These are phyloP conservation scores for Brachionus koreanus DNA, from an alignment of 1,140 invertebrate genomes.

Conservation along the genomic window DNA sequence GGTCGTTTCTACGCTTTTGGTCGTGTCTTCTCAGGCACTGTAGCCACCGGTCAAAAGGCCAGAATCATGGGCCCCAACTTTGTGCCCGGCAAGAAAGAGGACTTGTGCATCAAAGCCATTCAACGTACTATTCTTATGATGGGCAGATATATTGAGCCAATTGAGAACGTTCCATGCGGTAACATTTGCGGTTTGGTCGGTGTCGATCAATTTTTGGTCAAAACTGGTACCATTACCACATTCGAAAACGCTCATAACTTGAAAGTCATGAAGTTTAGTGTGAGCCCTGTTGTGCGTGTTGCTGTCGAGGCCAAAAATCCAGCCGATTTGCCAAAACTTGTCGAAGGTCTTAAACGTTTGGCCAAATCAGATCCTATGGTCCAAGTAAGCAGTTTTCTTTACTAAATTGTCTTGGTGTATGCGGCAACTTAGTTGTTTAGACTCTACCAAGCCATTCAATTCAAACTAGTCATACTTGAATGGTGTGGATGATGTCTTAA, in stretches of 20 bases:
- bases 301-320: conserved; percentile 99
- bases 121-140: conserved; percentile 98
- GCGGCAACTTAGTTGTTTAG: not conserved
- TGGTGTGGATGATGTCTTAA: conserved; percentile 34
- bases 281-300: conserved; percentile 96
- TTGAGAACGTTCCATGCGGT: conserved; percentile 97
- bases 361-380: conserved; percentile 99
- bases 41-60: conserved; percentile 83
- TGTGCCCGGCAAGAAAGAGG: conserved; percentile 94
- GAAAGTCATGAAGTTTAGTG: conserved; percentile 82
- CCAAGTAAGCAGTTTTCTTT: conserved; percentile 51
- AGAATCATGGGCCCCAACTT: conserved; percentile 84
- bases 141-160: conserved; percentile 98
- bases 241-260: conserved; percentile 99
- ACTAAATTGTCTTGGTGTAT: not conserved
- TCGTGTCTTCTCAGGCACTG: conserved; percentile 96
- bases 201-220: conserved; percentile 98
- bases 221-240: conserved; percentile 98
- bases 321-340: conserved; percentile 95
- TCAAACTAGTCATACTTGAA: not conserved
- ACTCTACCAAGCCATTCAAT: conserved; percentile 23
- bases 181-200: conserved; percentile 99
- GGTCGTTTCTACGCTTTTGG: conserved; percentile 99
- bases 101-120: conserved; percentile 97
- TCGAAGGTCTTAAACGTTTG: conserved; percentile 92